Base-by-base conservation (phyloP, 2,888 invertebrate species). In the Caenorhabditis plicata region DNA sequence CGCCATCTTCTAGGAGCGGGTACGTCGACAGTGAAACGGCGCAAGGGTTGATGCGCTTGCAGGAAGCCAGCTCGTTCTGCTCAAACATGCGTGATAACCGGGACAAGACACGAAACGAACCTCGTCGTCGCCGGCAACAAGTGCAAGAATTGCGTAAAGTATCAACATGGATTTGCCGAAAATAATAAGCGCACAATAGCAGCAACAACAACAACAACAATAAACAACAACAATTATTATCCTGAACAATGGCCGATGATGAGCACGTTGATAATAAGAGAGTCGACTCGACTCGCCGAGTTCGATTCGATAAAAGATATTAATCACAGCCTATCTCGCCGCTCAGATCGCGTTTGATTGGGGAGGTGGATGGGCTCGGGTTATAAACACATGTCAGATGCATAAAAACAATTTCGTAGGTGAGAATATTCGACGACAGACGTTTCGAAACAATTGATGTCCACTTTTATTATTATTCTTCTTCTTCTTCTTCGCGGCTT, bases 341-440 rank as follows among this genome's bases (percentile, higher is more conserved):
- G n/a, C n/a, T n/a, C n/a, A n/a, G n/a, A n/a, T n/a, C n/a, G n/a
- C n/a, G n/a, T n/a, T n/a, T n/a, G n/a, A n/a, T n/a, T n/a, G n/a
- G n/a, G n/a, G n/a, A n/a, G n/a, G n/a, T n/a, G n/a, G n/a, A n/a
- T n/a, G n/a, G n/a, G n/a, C n/a, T n/a, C n/a, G n/a, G n/a, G n/a
- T n/a, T n/a, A 32, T 7, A 23, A 47, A 54, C 53, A 54, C 53
- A 54, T 54, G 53, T 54, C 47, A 26, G 23, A 53, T 33, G 38
- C 46, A 54, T 54, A 54, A 54, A 54, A 54, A 54, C 53, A 31
- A 43, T n/a, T n/a, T n/a, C 36, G 46, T 42, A 46, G 51, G 51
- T 51, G 44, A 45, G 33, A 35, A 32, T 32, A 11, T 29, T 11
- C 11, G 29, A 11, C 11, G 29, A 29, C 29, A 11, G 29, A 8